phyloP scores from a whole-genome alignment of 2,797 vertebrate species.

The Momotus momota region DNA sequence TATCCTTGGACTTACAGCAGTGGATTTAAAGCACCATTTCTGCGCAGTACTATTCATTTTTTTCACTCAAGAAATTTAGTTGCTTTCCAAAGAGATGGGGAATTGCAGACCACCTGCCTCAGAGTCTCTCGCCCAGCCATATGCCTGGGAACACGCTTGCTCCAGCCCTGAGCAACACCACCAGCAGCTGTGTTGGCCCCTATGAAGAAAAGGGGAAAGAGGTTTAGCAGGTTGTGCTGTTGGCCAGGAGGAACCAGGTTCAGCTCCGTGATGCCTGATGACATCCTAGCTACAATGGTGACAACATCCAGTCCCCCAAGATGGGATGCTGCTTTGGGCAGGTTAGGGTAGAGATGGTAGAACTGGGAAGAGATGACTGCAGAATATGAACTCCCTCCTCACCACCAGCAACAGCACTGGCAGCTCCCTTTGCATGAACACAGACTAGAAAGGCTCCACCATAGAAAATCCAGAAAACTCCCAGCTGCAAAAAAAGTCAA shows the following conservation, averaged over 20 bases:
- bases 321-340: rapidly evolving
- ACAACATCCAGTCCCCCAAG: too few relatives aligned
- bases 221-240: rapidly evolving
- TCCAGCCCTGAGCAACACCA: background rate
- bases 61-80: background rate
- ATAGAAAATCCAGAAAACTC: background rate
- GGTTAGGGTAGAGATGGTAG: background rate
- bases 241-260: background rate
- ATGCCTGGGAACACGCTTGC: background rate
- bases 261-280: rapidly evolving
- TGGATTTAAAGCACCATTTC: background rate
- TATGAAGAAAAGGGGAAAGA: background rate
- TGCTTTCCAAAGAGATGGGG: background rate
- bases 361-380: rapidly evolving
- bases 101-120: background rate
- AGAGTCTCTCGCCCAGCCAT: rapidly evolving
- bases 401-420: background rate
- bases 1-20: background rate
- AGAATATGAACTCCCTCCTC: rapidly evolving
- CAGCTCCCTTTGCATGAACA: background rate
- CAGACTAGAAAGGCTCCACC: background rate
- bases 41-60: background rate
- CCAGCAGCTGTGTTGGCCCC: rapidly evolving
- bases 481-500: background rate
- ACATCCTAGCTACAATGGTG: background rate